Evolutionary conservation across 1,140 invertebrate genomes (phyloP), one percentile per base, ranked within the genome.

Genomic region (Heliconius himera): DNA sequence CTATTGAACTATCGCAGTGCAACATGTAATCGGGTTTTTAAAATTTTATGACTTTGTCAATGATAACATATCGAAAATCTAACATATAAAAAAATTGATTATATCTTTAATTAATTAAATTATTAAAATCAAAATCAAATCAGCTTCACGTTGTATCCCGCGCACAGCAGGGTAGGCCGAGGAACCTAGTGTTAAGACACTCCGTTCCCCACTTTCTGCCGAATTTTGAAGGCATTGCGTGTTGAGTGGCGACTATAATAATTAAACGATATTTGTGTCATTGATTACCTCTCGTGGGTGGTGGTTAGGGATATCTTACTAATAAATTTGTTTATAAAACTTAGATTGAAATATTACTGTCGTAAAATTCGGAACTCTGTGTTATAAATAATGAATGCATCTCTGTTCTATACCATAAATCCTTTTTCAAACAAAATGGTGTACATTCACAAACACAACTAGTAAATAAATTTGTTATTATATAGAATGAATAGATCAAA

Each of bases 261-360:
- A n/a, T n/a, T n/a, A n/a, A 66, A 66, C 60, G 13, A 66, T 66
- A 66, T 66, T 29, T 66, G 4, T 66, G 60, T 66, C 18, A 26
- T 66, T 66, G 22, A 29, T 66, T 13, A 66, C 60, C 9, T 8
- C 13, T 66, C 49, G 26, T 66, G 26, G 26, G 60, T 29, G n/a
- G 56, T 60, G 22, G 56, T 60, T 1, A 22, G 56, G 56, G 22
- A 60, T 11, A 60, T n/a, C 22, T 66, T 8, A 22, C 54, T 60
- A 66, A 66, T 66, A 66, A 66, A 66, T 66, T 29, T 66, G 60
- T 66, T 66, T 66, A 66, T 26, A 66, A 66, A 66, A 66, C 60
- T 66, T 16, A 29, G 26, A 22, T 66, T 66, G 60, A 66, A 66
- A 66, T 66, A 18, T 66, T 26, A 29, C 26, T 29, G 13, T 66